Base-by-base conservation (phyloP, 2,113 vertebrate genomes). In the Anguilla japonica region DNA sequence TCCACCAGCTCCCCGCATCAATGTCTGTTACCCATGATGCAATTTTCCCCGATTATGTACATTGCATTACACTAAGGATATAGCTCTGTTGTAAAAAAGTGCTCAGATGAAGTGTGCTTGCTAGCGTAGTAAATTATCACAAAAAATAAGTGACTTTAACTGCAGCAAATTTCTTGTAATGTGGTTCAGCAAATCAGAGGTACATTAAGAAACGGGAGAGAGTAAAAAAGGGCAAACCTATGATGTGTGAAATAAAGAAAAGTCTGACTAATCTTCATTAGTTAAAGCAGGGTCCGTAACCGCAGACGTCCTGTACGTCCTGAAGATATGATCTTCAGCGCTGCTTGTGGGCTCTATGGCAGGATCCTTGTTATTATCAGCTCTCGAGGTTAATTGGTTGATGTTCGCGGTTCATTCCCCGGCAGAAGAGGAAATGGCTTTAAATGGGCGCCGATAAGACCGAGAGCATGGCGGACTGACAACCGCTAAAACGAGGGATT, bases 231-330 rank as follows among this genome's bases (percentile, higher is more conserved):
- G 5, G 5, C 34, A 41, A 81, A 20, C 40, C 5, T n/a, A 14
- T 60, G 11, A 57, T n/a, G 26, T 63, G 7, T 81, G 41, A n/a
- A 80, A 53, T 9, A 41, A 34, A 40, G 34, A 22, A 60, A 14
- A 80, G 16, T n/a, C 43, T 46, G 43, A 5, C 43, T 46, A n/a
- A n/a, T 84, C 29, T 43, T 82, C 78, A 82, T 82, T 88, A 75
- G 79, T 79, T 4, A 41, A 50, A 40, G 60, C 87, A 84, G 57
- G 53, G 80, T 60, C 53, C 56, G 20, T 81, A 3, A 88, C 83
- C 5, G 7, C 78, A 50, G 57, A 56, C 41, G 1, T 50, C 26
- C 40, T 34, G 34, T 34, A 34, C 34, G 34, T 34, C 34, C 34
- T 34, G 34, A 34, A 34, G 34, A 34, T 34, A 34, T 39, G 16